These are phyloP conservation scores for Ophioninae sp. DNA, from an alignment of 2,888 invertebrate species.

Conservation along the genomic window DNA sequence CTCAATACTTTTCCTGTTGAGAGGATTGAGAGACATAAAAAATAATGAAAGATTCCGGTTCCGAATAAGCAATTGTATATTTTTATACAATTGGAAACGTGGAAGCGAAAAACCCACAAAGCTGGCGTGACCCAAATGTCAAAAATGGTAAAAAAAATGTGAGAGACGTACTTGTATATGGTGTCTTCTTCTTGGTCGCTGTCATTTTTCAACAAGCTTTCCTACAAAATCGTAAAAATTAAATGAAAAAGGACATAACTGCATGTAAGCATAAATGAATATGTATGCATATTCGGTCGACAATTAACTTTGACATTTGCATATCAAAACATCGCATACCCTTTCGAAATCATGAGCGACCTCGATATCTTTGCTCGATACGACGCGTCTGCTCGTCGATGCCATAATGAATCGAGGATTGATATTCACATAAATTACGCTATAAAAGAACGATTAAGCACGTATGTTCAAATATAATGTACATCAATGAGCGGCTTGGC, in stretches of 20 bases:
- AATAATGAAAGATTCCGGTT: no score
- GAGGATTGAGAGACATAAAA: no score
- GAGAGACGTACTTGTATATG: slow-evolving; percentile 73
- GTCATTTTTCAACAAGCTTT: slow-evolving; percentile 76
- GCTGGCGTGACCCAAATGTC: not conserved
- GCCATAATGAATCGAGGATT: slow-evolving; percentile 66
- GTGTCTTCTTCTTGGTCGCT: slow-evolving; percentile 78
- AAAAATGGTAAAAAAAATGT: slow-evolving; percentile 13
- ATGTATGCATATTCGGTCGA: not conserved
- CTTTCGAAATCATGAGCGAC: slow-evolving; percentile 73
- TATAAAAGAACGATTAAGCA: not conserved
- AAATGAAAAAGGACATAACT: slow-evolving; percentile 7
- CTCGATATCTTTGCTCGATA: slow-evolving; percentile 72
- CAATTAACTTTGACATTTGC: not conserved
- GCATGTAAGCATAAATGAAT: not conserved
- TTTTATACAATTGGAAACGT: no score
- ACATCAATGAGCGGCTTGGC: not conserved
- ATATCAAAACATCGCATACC: slow-evolving; percentile 65
- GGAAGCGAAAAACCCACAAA: no score
- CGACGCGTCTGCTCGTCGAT: slow-evolving; percentile 68
- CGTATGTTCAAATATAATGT: not conserved
- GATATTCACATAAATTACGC: slow-evolving; percentile 24
- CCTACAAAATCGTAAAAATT: slow-evolving; percentile 66
- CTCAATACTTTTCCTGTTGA: no score
- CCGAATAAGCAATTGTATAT: no score